These are phyloP conservation scores for Cotesia vestalis DNA, from an alignment of 1,140 invertebrate genomes.

Conservation along the genomic window DNA sequence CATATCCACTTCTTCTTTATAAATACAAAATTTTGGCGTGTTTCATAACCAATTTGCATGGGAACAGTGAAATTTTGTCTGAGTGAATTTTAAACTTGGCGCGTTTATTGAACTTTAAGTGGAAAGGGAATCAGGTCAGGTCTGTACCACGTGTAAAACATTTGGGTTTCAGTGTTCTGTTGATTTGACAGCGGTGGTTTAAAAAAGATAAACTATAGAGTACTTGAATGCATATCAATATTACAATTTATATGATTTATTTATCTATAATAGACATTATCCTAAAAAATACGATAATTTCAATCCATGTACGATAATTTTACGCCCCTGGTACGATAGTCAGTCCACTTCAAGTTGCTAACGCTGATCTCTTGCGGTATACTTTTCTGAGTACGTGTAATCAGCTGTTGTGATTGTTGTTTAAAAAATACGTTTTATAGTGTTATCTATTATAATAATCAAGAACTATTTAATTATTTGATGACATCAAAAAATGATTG, in stretches of 20 bases:
- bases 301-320: no score
- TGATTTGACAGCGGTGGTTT: constrained; percentile 19
- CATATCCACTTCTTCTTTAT: constrained; percentile 1
- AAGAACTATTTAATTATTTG: not conserved
- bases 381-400: not conserved
- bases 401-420: not conserved
- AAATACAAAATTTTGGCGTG: constrained; percentile 15
- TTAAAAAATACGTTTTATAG: not conserved
- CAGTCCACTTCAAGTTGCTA: constrained; percentile 51
- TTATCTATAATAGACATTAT: no score
- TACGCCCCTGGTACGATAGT: constrained; percentile 24
- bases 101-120: constrained; percentile 8
- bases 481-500: not conserved
- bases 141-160: constrained; percentile 8
- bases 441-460: not conserved
- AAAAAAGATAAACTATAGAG: constrained; percentile 29
- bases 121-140: constrained; percentile 13
- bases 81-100: constrained; percentile 17
- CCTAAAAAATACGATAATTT: no score
- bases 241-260: constrained; percentile 22
- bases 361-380: constrained; percentile 46
- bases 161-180: constrained; percentile 1
- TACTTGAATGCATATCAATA: constrained; percentile 22
- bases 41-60: not conserved
- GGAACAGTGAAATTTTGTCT: constrained; percentile 18